Percentiles rank a stretch among this genome's conserved stretches.
These are phyloP conservation scores for Pungitius pungitius DNA, from an alignment of 2,113 vertebrate genomes.

Conservation along the genomic window DNA sequence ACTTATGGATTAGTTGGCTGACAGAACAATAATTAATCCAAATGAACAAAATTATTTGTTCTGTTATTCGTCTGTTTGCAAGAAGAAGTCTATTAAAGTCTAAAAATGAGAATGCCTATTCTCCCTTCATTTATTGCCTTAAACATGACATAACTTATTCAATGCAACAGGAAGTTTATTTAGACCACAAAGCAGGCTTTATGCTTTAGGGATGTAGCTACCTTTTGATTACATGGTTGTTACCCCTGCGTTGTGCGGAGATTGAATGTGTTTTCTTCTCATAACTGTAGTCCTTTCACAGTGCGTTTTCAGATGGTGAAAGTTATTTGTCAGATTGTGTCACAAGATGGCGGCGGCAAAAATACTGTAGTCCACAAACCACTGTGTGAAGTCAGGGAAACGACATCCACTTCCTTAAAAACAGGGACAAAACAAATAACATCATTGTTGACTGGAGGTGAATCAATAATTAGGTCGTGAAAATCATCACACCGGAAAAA, in stretches of 20 bases:
- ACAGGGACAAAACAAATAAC: neutral
- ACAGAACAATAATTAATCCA: neutral
- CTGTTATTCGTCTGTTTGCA: no score
- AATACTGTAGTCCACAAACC: neutral
- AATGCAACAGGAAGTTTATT: neutral
- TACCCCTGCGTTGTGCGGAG: neutral
- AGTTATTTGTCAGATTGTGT: neutral
- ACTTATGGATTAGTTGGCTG: slow-evolving; percentile 5
- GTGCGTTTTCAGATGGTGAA: neutral
- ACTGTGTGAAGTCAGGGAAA: neutral
- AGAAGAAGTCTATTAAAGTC: no score
- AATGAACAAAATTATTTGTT: neutral
- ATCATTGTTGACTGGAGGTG: neutral
- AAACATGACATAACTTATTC: neutral
- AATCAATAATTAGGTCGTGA: neutral
- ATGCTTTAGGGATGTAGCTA: neutral
- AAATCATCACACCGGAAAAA: neutral
- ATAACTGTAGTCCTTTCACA: neutral
- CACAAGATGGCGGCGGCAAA: neutral
- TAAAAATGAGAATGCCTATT: no score
- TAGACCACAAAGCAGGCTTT: neutral
- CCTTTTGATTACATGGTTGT: neutral
- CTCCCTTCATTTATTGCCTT: no score
- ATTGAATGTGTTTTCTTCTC: neutral
- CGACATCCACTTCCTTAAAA: neutral